These are phyloP conservation scores for Ischnus inquisitorius DNA, from an alignment of 2,888 invertebrate species.

Conservation along the genomic window DNA sequence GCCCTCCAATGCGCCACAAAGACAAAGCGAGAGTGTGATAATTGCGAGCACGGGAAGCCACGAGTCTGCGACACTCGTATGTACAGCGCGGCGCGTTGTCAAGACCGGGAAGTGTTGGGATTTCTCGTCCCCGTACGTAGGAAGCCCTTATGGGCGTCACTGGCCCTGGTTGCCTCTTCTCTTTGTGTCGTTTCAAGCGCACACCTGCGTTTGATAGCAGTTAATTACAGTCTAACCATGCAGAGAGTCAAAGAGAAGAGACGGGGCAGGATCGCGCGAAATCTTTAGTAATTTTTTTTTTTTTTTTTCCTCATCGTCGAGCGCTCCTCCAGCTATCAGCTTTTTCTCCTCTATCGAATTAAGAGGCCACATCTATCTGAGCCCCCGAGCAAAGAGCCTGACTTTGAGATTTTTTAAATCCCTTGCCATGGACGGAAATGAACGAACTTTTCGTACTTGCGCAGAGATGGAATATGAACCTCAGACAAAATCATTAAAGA, in stretches of 20 bases:
- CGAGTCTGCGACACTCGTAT: slow-evolving; percentile 11
- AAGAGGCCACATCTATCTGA: too few relatives aligned
- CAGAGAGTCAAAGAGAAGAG: slow-evolving; percentile 68
- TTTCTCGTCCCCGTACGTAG: slow-evolving; percentile 1
- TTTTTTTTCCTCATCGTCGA: too few relatives aligned
- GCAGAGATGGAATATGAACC: too few relatives aligned
- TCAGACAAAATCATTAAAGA: too few relatives aligned
- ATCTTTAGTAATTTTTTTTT: slow-evolving; percentile 29
- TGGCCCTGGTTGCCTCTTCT: slow-evolving; percentile 13
- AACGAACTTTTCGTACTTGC: too few relatives aligned
- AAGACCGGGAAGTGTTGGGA: neutral
- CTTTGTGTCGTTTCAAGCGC: slow-evolving; percentile 66
- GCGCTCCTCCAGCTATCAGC: too few relatives aligned
- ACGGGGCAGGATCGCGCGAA: slow-evolving; percentile 7
- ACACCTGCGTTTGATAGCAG: slow-evolving; percentile 78
- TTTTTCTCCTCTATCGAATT: too few relatives aligned
- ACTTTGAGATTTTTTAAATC: neutral
- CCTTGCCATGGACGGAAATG: too few relatives aligned
- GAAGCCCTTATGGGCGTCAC: neutral
- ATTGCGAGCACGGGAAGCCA: slow-evolving; percentile 43
- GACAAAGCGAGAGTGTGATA: slow-evolving; percentile 61
- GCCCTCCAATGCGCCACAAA: neutral
- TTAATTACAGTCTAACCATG: slow-evolving; percentile 73
- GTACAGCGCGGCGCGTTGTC: neutral
- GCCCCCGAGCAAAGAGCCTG: neutral